Base-by-base conservation (phyloP, 2,888 invertebrate species). In the Spialia ferax region DNA sequence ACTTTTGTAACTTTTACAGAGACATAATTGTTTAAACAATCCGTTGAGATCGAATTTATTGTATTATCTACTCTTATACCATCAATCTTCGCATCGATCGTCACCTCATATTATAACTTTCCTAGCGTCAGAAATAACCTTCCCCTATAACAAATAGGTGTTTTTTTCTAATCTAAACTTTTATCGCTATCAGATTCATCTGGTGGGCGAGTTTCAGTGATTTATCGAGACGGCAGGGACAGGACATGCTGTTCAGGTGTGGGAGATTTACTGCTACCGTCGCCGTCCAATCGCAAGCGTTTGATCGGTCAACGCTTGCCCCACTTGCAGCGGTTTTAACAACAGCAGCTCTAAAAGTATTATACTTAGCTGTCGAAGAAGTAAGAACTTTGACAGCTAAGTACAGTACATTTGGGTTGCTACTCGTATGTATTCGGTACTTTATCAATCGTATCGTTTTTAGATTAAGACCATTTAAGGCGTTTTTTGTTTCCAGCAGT, bases 211-310 rank as follows among this genome's bases (percentile, higher is more conserved):
- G 74, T 69, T 67, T 67, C 74, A 73, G 79, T 81, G 78, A 79
- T 80, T 79, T 78, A 79, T 77, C 69, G 72, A 74, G 62, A 72
- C 75, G 74, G 73, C 70, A 74, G 65, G 70, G 72, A 74, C 71
- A 71, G 75, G 75, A 75, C 76, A 74, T 32, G 55, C 64, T 75
- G 74, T 76, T 75, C 81, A 77, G 78, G 77, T 78, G 77, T 72
- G 69, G 70, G 74, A 78, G 80, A 82, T 82, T 82, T 82, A 82
- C 78, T 73, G 75, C 42, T 15, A 1, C 79, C 72, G 18, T 42
- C 61, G 13, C 55, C 64, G 52, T 50, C 59, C 65, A 63, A 69
- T 64, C 70, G 68, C 70, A 70, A 74, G 74, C 74, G 72, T 74
- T 74, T 76, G 73, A 67, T 61, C 55, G 42, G 66, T 55, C 38